These are phyloP conservation scores for Xenopus borealis DNA, from an alignment of 2,113 vertebrate species.

Conservation along the genomic window DNA sequence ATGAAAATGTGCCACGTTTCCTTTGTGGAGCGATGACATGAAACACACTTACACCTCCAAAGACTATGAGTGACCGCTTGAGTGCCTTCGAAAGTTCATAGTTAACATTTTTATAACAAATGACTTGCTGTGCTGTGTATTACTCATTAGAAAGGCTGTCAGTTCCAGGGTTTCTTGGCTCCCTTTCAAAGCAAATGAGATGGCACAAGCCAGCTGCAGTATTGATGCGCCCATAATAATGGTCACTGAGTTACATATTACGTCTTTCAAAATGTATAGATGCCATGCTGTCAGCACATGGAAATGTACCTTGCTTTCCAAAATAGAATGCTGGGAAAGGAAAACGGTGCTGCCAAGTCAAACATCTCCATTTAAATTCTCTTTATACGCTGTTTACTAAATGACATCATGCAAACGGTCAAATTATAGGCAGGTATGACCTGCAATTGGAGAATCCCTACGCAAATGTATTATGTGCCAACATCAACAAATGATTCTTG, in stretches of 20 bases:
- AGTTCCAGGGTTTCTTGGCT: slow-evolving; percentile 1
- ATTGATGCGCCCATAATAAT: slow-evolving; percentile 12
- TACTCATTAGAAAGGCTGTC: not conserved
- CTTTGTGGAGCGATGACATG: too few species aligned
- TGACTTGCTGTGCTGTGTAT: not conserved
- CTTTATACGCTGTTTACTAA: slow-evolving; percentile 38
- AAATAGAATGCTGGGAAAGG: slow-evolving; percentile 32
- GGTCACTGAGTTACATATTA: slow-evolving; percentile 1
- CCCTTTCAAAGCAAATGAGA: not conserved
- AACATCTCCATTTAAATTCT: slow-evolving; percentile 37
- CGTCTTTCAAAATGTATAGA: slow-evolving; percentile 19
- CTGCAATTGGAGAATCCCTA: slow-evolving; percentile 41
- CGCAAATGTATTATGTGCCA: slow-evolving; percentile 12
- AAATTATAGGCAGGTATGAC: slow-evolving; percentile 33
- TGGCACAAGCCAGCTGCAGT: not conserved
- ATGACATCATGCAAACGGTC: slow-evolving; percentile 35
- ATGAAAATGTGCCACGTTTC: too few species aligned
- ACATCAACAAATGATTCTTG: slow-evolving; percentile 16
- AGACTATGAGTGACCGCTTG: not conserved
- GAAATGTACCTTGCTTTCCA: slow-evolving; percentile 26
- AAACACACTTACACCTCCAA: not conserved
- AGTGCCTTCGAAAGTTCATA: not conserved
- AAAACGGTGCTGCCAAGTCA: slow-evolving; percentile 26
- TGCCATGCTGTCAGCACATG: slow-evolving; percentile 37
- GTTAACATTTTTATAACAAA: not conserved